Evolutionary conservation across 2,888 invertebrate species (phyloP), one percentile per base, ranked within the genome.

Genomic region (Amblyjoppa proteus): DNA sequence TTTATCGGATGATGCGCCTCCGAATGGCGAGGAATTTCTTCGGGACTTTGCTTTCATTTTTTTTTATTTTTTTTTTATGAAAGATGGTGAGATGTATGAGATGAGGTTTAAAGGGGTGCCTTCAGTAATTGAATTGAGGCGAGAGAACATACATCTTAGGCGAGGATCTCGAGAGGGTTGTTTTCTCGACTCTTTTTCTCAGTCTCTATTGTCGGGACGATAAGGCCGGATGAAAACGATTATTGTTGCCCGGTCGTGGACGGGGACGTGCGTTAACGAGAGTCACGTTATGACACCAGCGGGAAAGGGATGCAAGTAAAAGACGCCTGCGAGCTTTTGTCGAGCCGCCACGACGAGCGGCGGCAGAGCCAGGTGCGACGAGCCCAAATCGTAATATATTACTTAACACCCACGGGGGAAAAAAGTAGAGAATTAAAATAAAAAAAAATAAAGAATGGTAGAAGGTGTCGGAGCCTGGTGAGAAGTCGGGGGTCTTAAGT

Each of bases 351-450:
- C 71, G 68, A 61, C 45, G 34, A 64, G 58, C 74, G 49, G 64
- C 71, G 13, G 31, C 1, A 58, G 68, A 80, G 88, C 92, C 92
- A 92, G 92, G 92, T 92, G 92, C 76, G 78, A 61, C 64, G 64
- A 76, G 80, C 79, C 91, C 91, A 88, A 87, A 87, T 11, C 88
- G 90, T 92, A 92, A 93, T 92, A 90, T 93, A 93, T 93, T 93
- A 93, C 92, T 92, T 91, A 92, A 92, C 91, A 90, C 91, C 90
- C 89, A 88, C 90, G 85, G 82, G 88, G 89, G 88, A 88, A 87
- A 38, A 73, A 70, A 80, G 56, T 45, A 73, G 34, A 56, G 34
- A 49, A 49, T 31, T 68, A 64, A 77, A 75, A 71, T 75, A 79
- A 20, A 20, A 79, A 77, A 82, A 74, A 28, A 51, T 64, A 75